These are phyloP conservation scores for Paedocypris sp. DNA, from an alignment of 2,113 vertebrate genomes.

Conservation along the genomic window DNA sequence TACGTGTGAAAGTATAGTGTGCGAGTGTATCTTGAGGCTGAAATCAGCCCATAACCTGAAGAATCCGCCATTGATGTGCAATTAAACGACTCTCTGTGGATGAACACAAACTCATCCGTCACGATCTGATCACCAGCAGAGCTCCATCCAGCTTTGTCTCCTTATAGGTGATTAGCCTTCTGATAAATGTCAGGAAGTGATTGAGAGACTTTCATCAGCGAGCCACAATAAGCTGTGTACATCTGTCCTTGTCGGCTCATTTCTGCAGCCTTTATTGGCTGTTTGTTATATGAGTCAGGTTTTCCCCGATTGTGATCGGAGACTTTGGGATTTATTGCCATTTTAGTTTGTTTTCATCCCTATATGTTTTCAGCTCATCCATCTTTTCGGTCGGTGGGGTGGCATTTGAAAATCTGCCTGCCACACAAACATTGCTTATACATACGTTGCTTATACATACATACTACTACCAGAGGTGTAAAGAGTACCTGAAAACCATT, in stretches of 20 bases:
- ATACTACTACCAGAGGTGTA: too few species aligned
- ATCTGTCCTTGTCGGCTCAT: slow-evolving; percentile 11
- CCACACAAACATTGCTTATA: too few species aligned
- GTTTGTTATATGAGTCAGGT: slow-evolving; percentile 10
- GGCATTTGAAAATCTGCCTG: background rate
- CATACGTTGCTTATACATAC: too few species aligned
- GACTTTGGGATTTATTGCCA: slow-evolving; percentile 4
- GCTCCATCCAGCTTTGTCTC: background rate
- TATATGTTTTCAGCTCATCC: background rate
- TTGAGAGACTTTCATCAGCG: slow-evolving; percentile 5
- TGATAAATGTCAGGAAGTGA: slow-evolving; percentile 5
- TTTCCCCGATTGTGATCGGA: background rate
- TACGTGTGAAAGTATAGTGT: background rate
- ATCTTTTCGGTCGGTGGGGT: background rate
- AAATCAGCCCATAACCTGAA: background rate
- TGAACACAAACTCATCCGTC: slow-evolving; percentile 9
- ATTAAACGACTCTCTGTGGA: background rate
- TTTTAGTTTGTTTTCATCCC: slow-evolving; percentile 1
- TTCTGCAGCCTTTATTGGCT: background rate
- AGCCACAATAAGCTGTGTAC: background rate
- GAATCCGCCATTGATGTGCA: slow-evolving; percentile 1
- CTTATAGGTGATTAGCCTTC: slow-evolving; percentile 7
- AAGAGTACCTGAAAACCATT: too few species aligned
- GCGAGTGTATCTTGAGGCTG: background rate
- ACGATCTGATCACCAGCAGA: slow-evolving; percentile 5